Conservation (phyloP, 92 coral and sea anemone genomes). For the Virgularia gustaviana region DNA sequence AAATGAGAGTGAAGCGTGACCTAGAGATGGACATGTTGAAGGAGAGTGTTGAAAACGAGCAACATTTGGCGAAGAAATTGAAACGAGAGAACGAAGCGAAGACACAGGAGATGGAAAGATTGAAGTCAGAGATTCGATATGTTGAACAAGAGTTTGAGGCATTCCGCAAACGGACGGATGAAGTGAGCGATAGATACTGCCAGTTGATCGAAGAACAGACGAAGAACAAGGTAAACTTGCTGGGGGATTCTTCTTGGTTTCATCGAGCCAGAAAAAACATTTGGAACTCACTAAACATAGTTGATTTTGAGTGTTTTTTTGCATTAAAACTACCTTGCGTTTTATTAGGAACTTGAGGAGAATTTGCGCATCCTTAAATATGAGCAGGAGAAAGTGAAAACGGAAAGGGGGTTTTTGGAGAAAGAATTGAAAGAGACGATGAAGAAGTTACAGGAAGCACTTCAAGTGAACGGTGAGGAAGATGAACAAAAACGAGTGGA, state of each 20-base stretch:
- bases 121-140: constrained; percentile 9
- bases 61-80: background rate
- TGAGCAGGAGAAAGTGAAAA: constrained; percentile 54
- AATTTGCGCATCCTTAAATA: constrained; percentile 52
- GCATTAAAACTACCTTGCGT: background rate
- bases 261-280: no score
- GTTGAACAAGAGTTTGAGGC: constrained; percentile 14
- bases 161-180: constrained; percentile 2
- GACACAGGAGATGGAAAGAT: constrained; percentile 18
- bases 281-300: no score
- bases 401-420: constrained; percentile 65
- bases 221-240: constrained; percentile 33
- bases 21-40: background rate
- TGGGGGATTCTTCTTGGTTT: no score
- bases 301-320: no score
- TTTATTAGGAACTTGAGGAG: constrained; percentile 51
- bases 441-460: constrained; percentile 54
- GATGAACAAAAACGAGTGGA: constrained; percentile 18
- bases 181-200: constrained; percentile 19
- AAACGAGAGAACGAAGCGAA: constrained; percentile 6
- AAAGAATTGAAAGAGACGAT: constrained; percentile 59
- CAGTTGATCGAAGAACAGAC: constrained; percentile 21
- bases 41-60: background rate
- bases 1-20: background rate
- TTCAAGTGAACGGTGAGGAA: background rate